These are phyloP conservation scores for Catagonus wagneri DNA, from an alignment of 2,113 vertebrate genomes.

Conservation along the genomic window DNA sequence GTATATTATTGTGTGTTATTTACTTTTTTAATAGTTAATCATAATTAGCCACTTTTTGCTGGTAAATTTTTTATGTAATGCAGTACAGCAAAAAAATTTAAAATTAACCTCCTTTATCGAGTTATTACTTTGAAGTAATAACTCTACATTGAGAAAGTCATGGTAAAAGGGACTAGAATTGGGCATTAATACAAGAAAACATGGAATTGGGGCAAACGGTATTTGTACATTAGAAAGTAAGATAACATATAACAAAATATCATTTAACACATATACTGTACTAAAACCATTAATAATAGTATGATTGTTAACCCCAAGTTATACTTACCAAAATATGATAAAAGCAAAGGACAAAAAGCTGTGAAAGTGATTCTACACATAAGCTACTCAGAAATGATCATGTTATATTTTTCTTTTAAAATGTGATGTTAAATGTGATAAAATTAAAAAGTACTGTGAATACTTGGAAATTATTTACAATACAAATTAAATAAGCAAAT, in stretches of 20 bases:
- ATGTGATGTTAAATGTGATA: neutral
- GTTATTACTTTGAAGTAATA: neutral
- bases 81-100: neutral
- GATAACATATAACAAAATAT: neutral
- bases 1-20: neutral
- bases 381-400: neutral
- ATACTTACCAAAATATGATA: neutral
- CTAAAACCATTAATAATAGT: neutral
- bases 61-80: neutral
- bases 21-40: neutral
- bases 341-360: neutral
- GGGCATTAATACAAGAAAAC: neutral
- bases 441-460: neutral
- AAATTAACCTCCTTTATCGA: neutral
- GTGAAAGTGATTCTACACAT: neutral
- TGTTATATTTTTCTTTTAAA: neutral
- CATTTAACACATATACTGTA: neutral
- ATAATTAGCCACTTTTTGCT: neutral
- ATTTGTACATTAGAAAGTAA: neutral
- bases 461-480: neutral
- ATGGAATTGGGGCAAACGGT: neutral
- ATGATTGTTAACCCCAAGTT: neutral
- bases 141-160: neutral
- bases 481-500: neutral
- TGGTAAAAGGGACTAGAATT: neutral